phyloP scores from a whole-genome alignment of 2,797 vertebrate genomes.

The Silurus aristotelis region DNA sequence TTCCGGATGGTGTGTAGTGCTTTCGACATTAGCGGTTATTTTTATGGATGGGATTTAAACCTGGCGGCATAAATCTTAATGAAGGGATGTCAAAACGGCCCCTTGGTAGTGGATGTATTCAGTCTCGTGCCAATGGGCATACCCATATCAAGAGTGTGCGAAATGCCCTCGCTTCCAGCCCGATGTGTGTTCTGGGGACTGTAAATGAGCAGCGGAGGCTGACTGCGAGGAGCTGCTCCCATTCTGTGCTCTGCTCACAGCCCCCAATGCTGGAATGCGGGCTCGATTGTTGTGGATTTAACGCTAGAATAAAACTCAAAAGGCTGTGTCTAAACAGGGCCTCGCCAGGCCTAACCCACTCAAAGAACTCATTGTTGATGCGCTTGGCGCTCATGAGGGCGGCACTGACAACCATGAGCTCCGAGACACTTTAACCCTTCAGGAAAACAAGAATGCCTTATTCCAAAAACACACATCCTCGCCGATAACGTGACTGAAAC shows the following conservation, averaged over 20 bases:
- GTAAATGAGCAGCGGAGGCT: constrained; percentile 54
- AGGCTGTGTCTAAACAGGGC: constrained; percentile 50
- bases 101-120: not conserved
- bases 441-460: constrained; percentile 28
- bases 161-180: not conserved
- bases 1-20: not conserved
- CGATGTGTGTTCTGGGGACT: constrained; percentile 40
- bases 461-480: constrained; percentile 8
- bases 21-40: not conserved
- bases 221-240: constrained; percentile 31
- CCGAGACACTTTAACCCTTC: constrained; percentile 52
- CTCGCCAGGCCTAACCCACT: constrained; percentile 39
- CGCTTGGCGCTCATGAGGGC: constrained; percentile 28
- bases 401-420: constrained; percentile 36
- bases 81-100: not conserved
- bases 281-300: constrained; percentile 60
- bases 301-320: constrained; percentile 55
- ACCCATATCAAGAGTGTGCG: constrained; percentile 15
- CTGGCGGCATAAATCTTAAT: not conserved
- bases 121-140: constrained; percentile 3
- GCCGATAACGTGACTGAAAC: not conserved
- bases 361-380: constrained; percentile 57
- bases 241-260: not conserved
- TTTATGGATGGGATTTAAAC: not conserved
- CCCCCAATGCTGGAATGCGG: constrained; percentile 50